These are phyloP conservation scores for Lampropteryx suffumata DNA, from an alignment of 2,888 invertebrate genomes.

Conservation along the genomic window DNA sequence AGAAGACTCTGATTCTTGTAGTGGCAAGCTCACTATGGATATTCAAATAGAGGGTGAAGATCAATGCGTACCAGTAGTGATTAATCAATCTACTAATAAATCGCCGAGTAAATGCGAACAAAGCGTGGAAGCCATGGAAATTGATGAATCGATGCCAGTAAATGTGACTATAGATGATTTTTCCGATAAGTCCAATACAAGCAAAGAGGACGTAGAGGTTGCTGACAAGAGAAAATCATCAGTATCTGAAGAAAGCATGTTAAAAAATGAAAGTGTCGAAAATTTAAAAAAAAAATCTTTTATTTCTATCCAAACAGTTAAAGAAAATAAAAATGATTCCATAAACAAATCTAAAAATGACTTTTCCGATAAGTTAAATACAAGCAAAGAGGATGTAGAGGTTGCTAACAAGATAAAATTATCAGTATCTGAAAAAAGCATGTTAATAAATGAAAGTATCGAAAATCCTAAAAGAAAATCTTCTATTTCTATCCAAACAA, in stretches of 20 bases:
- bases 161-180: constrained; percentile 48
- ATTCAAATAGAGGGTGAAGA: constrained; percentile 50
- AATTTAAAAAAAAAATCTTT: constrained; percentile 39
- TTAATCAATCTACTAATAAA: constrained; percentile 36
- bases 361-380: constrained; percentile 35
- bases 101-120: constrained; percentile 39
- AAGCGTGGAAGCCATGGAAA: constrained; percentile 72
- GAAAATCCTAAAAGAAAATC: constrained; percentile 38
- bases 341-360: constrained; percentile 28
- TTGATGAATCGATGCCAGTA: constrained; percentile 70
- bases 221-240: constrained; percentile 15
- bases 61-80: constrained; percentile 67
- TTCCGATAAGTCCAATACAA: constrained; percentile 33
- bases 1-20: constrained; percentile 63
- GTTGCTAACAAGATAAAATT: constrained; percentile 13
- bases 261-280: constrained; percentile 16
- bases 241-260: constrained; percentile 12
- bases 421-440: constrained; percentile 14
- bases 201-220: constrained; percentile 19
- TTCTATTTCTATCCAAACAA: constrained; percentile 29
- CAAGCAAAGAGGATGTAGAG: constrained; percentile 22
- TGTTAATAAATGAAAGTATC: constrained; percentile 15
- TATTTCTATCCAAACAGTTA: constrained; percentile 24
- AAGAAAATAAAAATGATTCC: constrained; percentile 13
- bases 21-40: constrained; percentile 34